phyloP scores from a whole-genome alignment of 2,113 vertebrate species.

The Corythornis vintsioides region DNA sequence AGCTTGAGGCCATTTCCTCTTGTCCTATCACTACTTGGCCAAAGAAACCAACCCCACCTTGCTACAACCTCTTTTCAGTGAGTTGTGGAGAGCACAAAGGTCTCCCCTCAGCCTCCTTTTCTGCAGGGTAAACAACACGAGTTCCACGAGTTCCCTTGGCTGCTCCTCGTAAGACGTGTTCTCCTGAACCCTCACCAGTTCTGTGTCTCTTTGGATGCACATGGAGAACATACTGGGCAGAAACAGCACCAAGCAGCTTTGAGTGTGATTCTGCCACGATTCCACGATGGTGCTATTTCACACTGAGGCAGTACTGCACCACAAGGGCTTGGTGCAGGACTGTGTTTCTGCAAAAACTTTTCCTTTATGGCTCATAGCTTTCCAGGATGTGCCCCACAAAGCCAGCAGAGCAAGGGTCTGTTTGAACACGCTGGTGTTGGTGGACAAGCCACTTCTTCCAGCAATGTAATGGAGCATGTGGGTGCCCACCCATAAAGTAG shows the following conservation, averaged over 20 bases:
- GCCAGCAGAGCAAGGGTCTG: neutral
- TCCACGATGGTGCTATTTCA: neutral
- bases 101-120: neutral
- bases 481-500: neutral
- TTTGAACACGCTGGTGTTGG: rapidly evolving
- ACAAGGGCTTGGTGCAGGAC: neutral
- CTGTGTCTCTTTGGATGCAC: neutral
- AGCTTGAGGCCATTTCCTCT: neutral
- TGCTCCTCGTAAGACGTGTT: rapidly evolving
- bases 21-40: neutral
- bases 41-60: neutral
- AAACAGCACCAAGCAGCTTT: neutral
- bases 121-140: neutral
- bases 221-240: rapidly evolving
- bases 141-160: neutral
- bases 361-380: rapidly evolving
- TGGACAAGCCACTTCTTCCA: neutral
- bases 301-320: rapidly evolving
- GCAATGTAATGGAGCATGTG: rapidly evolving
- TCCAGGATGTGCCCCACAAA: neutral
- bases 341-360: neutral
- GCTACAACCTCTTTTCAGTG: neutral
- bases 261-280: neutral
- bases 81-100: neutral
- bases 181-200: neutral